Evolutionary conservation across 2,113 vertebrate species (phyloP), one percentile per base, ranked within the genome.

Genomic region (Myrmophylax atrothorax): DNA sequence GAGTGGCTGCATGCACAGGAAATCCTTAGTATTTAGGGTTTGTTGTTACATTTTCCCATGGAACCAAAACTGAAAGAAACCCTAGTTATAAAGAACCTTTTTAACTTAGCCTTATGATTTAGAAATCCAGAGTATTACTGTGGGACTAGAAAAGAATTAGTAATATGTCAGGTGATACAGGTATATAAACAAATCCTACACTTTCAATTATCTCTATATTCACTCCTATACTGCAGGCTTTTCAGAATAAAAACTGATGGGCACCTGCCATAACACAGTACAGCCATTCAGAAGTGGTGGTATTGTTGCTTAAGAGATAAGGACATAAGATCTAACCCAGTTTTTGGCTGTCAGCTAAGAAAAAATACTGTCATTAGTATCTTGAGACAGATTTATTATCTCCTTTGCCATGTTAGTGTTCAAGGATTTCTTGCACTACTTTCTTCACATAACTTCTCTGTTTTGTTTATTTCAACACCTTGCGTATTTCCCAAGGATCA

Each of bases 21-120:
- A 75, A 68, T 75, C 49, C 49, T 64, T 47, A 31, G 40, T 18
- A 29, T 47, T 77, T 52, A 28, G 49, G 35, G 38, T 49, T 72
- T 73, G 22, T 52, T 28, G 3, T 40, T 60, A 79, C 17, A 40
- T 89, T 84, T 87, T 91, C 89, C 67, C 25, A 38, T 35, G 62
- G 93, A 94, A 95, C 18, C 11, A 13, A 58, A 89, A 87, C n/a
- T 69, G 67, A 91, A 87, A 84, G 58, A 84, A 79, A 67, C 53
- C 23, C 12, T 22, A 70, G 29, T 59, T 76, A 60, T n/a, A 17
- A 78, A 70, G 31, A 75, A 56, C 15, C 3, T 64, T 94, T 92
- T 37, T 1, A 62, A 86, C 6, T 25, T 83, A 24, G 40, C 59
- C 35, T 88, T 70, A 62, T 33, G 31, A 49, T 69, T 50, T 55